These are phyloP conservation scores for Pachliopta kotzebuea DNA, from an alignment of 2,888 invertebrate species.

Conservation along the genomic window DNA sequence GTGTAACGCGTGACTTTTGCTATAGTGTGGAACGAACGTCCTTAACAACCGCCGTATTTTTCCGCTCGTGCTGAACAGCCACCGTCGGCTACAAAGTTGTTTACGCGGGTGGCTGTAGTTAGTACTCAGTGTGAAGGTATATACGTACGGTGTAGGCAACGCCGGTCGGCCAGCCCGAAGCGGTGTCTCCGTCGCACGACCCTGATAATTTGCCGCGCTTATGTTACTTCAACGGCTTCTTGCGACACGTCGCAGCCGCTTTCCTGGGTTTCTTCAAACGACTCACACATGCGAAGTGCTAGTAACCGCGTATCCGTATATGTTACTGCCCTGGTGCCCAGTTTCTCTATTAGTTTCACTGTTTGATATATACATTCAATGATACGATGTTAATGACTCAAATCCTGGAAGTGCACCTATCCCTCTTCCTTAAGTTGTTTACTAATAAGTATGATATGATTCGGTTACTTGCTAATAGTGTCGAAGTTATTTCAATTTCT, in stretches of 20 bases:
- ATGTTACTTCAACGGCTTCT: conserved; percentile 79
- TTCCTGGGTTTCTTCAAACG: conserved; percentile 64
- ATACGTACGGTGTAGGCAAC: conserved; percentile 57
- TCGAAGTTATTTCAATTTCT: not conserved
- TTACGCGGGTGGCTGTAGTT: conserved; percentile 50
- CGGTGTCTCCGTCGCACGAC: conserved; percentile 68
- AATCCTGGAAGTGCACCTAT: not conserved
- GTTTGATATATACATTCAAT: conserved; percentile 2
- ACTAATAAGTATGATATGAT: no score
- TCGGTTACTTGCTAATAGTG: no score
- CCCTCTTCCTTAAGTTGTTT: no score
- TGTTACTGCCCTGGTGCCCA: conserved; percentile 21
- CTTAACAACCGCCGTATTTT: conserved; percentile 65
- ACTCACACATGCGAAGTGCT: conserved; percentile 42
- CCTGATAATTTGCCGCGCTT: conserved; percentile 79
- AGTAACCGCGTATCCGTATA: conserved; percentile 30
- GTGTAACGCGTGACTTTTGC: conserved; percentile 47
- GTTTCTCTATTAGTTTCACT: conserved; percentile 24
- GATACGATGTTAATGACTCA: not conserved
- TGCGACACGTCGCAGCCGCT: conserved; percentile 65
- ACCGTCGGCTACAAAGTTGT: conserved; percentile 52
- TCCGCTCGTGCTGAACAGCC: conserved; percentile 52
- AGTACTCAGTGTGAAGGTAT: conserved; percentile 42
- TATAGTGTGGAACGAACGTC: conserved; percentile 50
- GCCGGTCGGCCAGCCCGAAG: conserved; percentile 56